Conservation (phyloP, 2,888 invertebrate genomes). For the Andrena bucephala region DNA sequence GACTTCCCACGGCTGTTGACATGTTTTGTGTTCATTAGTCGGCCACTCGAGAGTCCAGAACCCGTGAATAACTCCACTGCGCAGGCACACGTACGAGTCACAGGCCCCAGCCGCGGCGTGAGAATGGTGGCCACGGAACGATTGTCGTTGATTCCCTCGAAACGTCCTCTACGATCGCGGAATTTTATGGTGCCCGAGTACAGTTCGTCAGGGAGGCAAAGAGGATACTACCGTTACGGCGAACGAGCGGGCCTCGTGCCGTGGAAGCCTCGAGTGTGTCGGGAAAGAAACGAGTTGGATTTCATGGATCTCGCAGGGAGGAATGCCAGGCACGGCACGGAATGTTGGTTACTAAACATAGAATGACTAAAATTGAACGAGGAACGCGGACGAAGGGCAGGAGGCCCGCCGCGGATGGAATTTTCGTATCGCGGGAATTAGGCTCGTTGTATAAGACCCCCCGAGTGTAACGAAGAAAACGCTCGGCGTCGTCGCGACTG, state of each 20-base stretch:
- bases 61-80: conserved; percentile 63
- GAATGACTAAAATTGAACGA: conserved; percentile 28
- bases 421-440: conserved; percentile 13
- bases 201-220: conserved; percentile 17
- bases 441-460: not conserved
- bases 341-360: conserved; percentile 1
- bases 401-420: not conserved
- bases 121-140: conserved; percentile 68
- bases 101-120: conserved; percentile 76
- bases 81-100: conserved; percentile 55
- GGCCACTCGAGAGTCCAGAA: conserved; percentile 71
- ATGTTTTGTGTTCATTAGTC: conserved; percentile 84
- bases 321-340: not conserved
- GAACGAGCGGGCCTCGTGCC: not conserved
- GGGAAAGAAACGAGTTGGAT: conserved; percentile 35
- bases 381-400: conserved; percentile 32
- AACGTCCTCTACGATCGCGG: conserved; percentile 28
- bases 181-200: conserved; percentile 37
- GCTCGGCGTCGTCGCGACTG: not conserved
- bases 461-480: not conserved
- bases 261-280: not conserved
- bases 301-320: conserved; percentile 15
- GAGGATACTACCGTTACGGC: conserved; percentile 13
- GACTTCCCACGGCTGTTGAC: conserved; percentile 84
- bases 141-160: conserved; percentile 46